These are phyloP conservation scores for Noturus placidus DNA, from an alignment of 2,113 vertebrate genomes.

Conservation along the genomic window DNA sequence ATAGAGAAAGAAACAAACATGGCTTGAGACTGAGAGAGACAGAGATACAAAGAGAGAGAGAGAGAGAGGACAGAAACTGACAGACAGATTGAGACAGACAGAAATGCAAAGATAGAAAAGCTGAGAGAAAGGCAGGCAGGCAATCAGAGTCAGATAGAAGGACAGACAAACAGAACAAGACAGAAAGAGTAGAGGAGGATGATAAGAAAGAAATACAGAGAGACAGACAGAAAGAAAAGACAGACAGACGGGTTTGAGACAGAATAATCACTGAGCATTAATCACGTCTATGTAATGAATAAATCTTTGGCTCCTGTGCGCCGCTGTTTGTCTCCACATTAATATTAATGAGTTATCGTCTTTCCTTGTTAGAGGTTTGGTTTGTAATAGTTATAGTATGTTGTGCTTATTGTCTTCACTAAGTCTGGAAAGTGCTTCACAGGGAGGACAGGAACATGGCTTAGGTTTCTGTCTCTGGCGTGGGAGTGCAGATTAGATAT, in stretches of 20 bases:
- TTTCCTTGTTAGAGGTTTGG: slow-evolving; percentile 40
- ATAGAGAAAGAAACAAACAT: background rate
- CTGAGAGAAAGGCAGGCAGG: background rate
- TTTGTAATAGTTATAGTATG: background rate
- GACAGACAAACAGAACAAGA: background rate
- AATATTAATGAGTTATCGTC: slow-evolving; percentile 56
- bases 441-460: background rate
- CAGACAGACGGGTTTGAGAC: background rate
- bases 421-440: background rate
- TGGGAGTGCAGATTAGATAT: background rate
- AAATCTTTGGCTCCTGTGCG: slow-evolving; percentile 42
- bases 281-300: slow-evolving; percentile 55
- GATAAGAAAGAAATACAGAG: background rate
- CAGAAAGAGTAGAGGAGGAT: background rate
- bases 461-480: background rate
- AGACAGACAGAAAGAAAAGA: background rate
- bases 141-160: background rate
- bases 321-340: slow-evolving; percentile 36
- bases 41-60: background rate
- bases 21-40: background rate
- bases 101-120: too few relatives aligned
- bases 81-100: background rate
- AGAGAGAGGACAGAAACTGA: background rate
- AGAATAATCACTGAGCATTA: slow-evolving; percentile 10
- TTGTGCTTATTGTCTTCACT: background rate